Evolutionary conservation across 2,888 invertebrate species (phyloP).

Genomic region (Dicyrtomina minuta): DNA sequence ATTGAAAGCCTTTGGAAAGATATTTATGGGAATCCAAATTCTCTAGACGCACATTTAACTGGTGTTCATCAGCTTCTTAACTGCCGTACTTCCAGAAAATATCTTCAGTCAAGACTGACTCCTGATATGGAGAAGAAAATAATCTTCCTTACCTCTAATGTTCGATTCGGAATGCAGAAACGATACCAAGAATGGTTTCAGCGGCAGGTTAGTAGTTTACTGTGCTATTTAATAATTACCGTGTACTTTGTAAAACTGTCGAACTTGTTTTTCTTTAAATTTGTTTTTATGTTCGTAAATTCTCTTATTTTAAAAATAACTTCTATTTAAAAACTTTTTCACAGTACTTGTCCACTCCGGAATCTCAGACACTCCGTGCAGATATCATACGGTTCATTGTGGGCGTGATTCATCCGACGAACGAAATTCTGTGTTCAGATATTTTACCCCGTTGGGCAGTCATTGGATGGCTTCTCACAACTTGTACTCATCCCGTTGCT

Average conservation of each 20-base stretch:
- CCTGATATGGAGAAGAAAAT: constrained; percentile 92
- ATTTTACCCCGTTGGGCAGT: constrained; percentile 94
- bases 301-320: neutral
- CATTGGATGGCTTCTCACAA: constrained; percentile 88
- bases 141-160: constrained; percentile 79
- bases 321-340: constrained; percentile 42
- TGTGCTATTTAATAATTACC: no score
- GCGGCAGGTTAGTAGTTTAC: constrained; percentile 64
- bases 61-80: constrained; percentile 78
- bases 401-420: constrained; percentile 89
- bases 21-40: constrained; percentile 73
- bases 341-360: constrained; percentile 85
- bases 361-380: constrained; percentile 85
- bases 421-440: constrained; percentile 89
- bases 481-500: constrained; percentile 84
- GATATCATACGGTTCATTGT: constrained; percentile 93
- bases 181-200: constrained; percentile 95
- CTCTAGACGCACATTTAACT: constrained; percentile 73
- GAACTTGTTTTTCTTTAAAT: constrained; percentile 5
- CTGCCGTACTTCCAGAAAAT: constrained; percentile 81
- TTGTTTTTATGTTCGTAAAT: neutral
- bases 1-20: constrained; percentile 87
- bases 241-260: no score
- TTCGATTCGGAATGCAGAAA: constrained; percentile 86
- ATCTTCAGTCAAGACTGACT: constrained; percentile 79